Percentiles rank a stretch among this genome's conserved stretches.
Evolutionary conservation across 2,113 vertebrate genomes (phyloP).

Genomic region (Axis porcinus): DNA sequence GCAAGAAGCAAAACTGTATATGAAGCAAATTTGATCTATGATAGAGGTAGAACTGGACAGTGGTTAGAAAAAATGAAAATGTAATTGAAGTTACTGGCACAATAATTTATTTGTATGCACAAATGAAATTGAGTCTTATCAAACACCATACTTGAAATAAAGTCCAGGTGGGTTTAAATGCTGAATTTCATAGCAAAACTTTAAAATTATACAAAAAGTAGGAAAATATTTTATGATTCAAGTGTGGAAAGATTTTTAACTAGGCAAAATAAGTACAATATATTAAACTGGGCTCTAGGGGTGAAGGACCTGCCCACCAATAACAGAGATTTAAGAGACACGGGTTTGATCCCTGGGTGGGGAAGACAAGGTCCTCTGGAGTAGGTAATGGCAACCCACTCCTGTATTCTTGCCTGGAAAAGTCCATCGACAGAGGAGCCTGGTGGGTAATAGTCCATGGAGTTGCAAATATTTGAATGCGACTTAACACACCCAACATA

Average conservation of each 20-base stretch:
- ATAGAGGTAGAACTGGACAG: background rate
- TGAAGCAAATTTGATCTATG: background rate
- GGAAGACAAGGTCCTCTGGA: background rate
- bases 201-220: background rate
- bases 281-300: background rate
- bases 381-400: background rate
- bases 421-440: background rate
- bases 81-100: background rate
- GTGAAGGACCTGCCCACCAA: background rate
- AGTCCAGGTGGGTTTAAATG: background rate
- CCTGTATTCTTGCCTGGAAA: background rate
- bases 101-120: background rate
- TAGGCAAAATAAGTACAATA: background rate
- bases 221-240: background rate
- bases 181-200: background rate
- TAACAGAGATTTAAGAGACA: background rate
- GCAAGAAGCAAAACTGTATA: background rate
- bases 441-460: background rate
- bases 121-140: background rate
- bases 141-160: background rate
- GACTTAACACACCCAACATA: background rate
- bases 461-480: background rate
- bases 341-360: rapidly evolving
- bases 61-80: background rate
- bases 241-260: background rate